Percentiles rank a stretch among this genome's conserved stretches.
These are phyloP conservation scores for Megatriorchis doriae DNA, from an alignment of 2,113 vertebrate species.

Conservation along the genomic window DNA sequence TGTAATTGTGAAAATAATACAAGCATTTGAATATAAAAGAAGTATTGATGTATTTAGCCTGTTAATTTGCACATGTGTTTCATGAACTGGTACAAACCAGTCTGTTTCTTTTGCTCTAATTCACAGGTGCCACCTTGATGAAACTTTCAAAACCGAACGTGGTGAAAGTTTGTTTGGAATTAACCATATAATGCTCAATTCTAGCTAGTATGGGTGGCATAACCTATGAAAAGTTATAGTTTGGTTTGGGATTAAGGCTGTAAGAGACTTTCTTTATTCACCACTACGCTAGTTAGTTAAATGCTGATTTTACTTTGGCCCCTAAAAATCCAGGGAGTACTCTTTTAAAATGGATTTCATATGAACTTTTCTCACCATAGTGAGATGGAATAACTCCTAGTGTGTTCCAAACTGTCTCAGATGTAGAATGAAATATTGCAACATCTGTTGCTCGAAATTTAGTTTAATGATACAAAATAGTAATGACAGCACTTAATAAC, in stretches of 20 bases:
- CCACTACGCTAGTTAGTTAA: neutral
- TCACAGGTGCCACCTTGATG: neutral
- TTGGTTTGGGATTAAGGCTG: neutral
- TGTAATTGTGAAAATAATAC: neutral
- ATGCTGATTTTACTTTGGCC: neutral
- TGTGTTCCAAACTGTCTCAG: neutral
- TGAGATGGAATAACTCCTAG: neutral
- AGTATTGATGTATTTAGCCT: neutral
- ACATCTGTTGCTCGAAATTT: neutral
- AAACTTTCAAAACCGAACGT: neutral
- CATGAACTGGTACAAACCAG: neutral
- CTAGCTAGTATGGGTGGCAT: neutral
- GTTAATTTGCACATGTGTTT: neutral
- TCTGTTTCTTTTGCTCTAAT: neutral
- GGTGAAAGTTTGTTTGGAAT: neutral
- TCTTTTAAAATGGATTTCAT: neutral
- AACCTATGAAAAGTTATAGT: neutral
- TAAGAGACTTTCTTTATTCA: neutral
- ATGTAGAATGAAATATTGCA: neutral
- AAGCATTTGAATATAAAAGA: neutral
- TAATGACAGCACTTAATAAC: neutral
- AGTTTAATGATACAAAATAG: neutral
- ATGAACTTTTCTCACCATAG: neutral
- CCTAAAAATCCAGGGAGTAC: neutral
- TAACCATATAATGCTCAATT: neutral